Percentiles rank a stretch among this genome's conserved stretches.
These are phyloP conservation scores for Sisyra nigra DNA, from an alignment of 2,888 invertebrate genomes.

Conservation along the genomic window DNA sequence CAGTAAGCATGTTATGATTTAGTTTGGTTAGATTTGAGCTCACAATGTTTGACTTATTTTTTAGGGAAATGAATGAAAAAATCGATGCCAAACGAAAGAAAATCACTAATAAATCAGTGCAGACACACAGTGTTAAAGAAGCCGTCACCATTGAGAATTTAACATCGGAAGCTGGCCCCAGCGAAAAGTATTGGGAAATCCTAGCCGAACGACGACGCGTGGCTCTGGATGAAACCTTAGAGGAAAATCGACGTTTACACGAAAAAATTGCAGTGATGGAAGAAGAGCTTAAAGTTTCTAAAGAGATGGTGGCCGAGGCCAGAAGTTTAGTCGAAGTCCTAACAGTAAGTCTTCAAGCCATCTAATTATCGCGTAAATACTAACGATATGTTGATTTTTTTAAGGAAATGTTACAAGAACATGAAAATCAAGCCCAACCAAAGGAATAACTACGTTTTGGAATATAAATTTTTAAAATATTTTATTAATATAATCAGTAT, in stretches of 20 bases:
- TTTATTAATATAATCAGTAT: too few species aligned
- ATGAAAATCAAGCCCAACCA: conserved; percentile 25
- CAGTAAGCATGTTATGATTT: conserved; percentile 28
- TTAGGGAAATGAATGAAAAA: conserved; percentile 22
- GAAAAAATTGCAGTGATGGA: conserved; percentile 27
- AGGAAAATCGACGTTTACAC: conserved; percentile 48
- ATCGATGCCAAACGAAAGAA: conserved; percentile 31
- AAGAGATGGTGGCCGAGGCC: conserved; percentile 60
- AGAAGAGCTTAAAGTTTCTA: conserved; percentile 48
- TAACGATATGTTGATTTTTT: conserved; percentile 8
- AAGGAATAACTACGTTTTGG: too few species aligned
- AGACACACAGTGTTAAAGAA: conserved; percentile 32
- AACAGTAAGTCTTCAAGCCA: conserved; percentile 32
- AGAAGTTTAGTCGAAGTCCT: conserved; percentile 58
- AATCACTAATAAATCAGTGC: conserved; percentile 39
- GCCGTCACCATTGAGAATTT: conserved; percentile 49
- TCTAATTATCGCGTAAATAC: conserved; percentile 3
- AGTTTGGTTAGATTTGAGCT: too few species aligned
- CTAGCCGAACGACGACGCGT: conserved; percentile 57
- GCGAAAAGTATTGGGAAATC: conserved; percentile 60
- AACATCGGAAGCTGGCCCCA: conserved; percentile 47
- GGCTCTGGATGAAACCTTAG: conserved; percentile 53
- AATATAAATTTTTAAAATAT: too few species aligned
- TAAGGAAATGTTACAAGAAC: conserved; percentile 46
- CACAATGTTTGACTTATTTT: conserved; percentile 10